phyloP scores from a whole-genome alignment of 2,113 vertebrate genomes.

The Mobula hypostoma region DNA sequence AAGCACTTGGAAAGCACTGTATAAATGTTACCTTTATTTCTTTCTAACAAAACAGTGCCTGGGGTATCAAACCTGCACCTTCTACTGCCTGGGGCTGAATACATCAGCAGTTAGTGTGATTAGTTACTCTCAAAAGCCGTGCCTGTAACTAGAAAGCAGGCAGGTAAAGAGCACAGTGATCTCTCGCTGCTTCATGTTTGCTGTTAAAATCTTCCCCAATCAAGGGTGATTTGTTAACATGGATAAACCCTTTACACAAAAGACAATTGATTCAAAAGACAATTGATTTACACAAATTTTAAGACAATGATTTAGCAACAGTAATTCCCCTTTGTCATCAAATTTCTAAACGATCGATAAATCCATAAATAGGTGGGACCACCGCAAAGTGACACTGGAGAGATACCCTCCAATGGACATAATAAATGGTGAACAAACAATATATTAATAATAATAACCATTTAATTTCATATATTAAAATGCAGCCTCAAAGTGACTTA shows the following conservation, averaged over 20 bases:
- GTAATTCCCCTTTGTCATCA: no score
- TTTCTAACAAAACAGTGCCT: not conserved
- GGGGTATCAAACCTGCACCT: not conserved
- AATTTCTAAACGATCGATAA: no score
- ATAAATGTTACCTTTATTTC: not conserved
- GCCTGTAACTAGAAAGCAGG: not conserved
- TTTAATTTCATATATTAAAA: no score
- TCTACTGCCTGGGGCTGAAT: not conserved
- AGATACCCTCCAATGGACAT: no score
- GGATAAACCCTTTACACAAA: not conserved
- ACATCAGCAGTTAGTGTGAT: not conserved
- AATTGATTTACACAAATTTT: not conserved
- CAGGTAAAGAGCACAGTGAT: no score
- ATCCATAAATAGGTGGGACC: no score
- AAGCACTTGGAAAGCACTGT: not conserved
- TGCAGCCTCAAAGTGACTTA: no score
- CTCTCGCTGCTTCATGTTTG: not conserved
- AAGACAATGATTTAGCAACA: no score
- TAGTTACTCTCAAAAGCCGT: not conserved
- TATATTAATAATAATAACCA: no score
- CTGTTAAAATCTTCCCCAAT: not conserved
- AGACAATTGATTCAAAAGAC: no score
- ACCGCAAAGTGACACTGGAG: no score
- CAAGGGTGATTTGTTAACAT: not conserved
- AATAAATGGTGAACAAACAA: no score